Evolutionary conservation across 2,113 vertebrate genomes (phyloP), one percentile per base, ranked within the genome.

Genomic region (Panthera leo): DNA sequence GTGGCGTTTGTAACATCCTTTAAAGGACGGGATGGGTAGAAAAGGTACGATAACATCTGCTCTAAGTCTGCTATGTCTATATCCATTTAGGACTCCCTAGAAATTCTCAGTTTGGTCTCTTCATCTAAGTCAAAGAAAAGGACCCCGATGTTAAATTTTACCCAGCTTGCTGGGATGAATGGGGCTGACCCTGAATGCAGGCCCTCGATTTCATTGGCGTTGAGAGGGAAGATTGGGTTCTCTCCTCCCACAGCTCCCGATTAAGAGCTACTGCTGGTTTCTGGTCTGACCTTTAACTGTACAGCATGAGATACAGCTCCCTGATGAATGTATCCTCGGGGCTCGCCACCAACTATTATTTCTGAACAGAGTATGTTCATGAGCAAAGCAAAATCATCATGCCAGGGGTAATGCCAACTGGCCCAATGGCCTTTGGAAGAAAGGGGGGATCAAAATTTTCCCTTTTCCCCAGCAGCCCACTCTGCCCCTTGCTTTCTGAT

Each of bases 211-310:
- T 67, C 14, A 29, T 0, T 29, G 71, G 29, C 3, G 0, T 3
- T 9, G 58, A 70, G 67, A 80, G 14, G 23, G 12, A 78, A 80
- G 14, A 36, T 63, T 21, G 65, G 73, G 15, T 21, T 51, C 13
- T 27, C 21, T 73, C 63, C 68, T 85, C 45, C 55, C 34, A 15
- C 34, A 85, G 80, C 83, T 42, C 31, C 86, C 96, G 53, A 85
- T 73, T 73, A 61, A 73, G 67, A 96, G 83, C 90, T 89, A n/a
- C 45, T n/a, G 45, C 63, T 78, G 29, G 61, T 78, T 88, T 97
- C 89, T 91, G 79, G 42, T 73, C 73, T 97, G 94, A 97, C 53
- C 58, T 86, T 96, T 85, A 65, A 68, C 67, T 51, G 55, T 29
- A 39, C 79, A 42, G 39, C 79, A 82, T 73, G 63, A 89, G 68